phyloP scores from a whole-genome alignment of 2,888 invertebrate species.

The Cantharis rufa region DNA sequence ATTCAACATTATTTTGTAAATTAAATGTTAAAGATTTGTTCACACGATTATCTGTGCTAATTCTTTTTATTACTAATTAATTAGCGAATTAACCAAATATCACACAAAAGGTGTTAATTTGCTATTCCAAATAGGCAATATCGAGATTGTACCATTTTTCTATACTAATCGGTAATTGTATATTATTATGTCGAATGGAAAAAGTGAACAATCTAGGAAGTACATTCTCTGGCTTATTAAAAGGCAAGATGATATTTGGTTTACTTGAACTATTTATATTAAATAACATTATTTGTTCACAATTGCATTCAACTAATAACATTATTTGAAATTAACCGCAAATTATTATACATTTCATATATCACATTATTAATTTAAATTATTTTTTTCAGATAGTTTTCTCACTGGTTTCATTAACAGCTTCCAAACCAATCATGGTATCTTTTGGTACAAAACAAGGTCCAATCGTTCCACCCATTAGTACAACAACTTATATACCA shows the following conservation, averaged over 20 bases:
- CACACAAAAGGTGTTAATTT: not conserved
- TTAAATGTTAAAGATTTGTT: not conserved
- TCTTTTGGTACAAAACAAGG: conserved; percentile 53
- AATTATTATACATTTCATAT: not conserved
- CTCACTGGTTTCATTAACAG: conserved; percentile 32
- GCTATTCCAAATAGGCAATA: not conserved
- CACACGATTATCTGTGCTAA: not conserved
- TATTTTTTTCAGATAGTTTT: conserved; percentile 45
- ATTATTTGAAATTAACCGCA: not conserved
- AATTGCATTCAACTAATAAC: not conserved
- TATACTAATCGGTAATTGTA: not conserved
- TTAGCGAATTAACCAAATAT: not conserved
- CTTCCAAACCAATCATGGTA: conserved; percentile 51
- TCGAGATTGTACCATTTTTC: not conserved
- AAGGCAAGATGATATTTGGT: not conserved
- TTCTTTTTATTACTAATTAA: not conserved
- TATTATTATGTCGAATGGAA: not conserved
- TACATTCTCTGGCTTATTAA: not conserved
- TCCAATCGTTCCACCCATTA: conserved; percentile 48
- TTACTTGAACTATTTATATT: not conserved
- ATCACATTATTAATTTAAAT: not conserved
- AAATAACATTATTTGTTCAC: not conserved
- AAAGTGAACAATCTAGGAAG: not conserved
- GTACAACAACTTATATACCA: conserved; percentile 35
- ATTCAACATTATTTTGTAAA: not conserved